phyloP scores from a whole-genome alignment of 2,797 vertebrate species.

The Rousettus madagascariensis region DNA sequence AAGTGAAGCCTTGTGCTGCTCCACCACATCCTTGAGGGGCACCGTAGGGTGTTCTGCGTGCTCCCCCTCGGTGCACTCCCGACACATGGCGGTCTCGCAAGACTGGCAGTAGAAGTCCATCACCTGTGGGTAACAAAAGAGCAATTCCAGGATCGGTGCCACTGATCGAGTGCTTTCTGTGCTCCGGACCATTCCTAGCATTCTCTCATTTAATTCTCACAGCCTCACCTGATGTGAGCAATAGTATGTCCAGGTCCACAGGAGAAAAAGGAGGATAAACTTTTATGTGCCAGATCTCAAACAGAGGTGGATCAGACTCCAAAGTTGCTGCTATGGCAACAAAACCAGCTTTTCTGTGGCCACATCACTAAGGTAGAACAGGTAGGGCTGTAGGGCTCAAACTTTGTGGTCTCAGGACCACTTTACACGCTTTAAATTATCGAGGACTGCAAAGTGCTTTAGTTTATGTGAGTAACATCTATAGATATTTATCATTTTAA shows the following conservation, averaged over 20 bases:
- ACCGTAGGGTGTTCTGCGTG: slow-evolving; percentile 95
- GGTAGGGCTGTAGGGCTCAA: background rate
- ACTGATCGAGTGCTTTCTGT: accelerated
- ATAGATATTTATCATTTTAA: background rate
- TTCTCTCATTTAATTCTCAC: background rate
- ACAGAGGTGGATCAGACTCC: background rate
- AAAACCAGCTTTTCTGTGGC: background rate
- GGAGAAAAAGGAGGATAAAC: background rate
- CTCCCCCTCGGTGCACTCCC: slow-evolving; percentile 95
- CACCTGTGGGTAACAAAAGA: slow-evolving; percentile 84
- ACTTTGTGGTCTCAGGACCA: background rate
- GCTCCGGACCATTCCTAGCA: background rate
- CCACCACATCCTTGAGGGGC: slow-evolving; percentile 95
- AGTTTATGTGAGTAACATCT: background rate
- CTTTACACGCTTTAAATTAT: background rate
- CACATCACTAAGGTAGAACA: background rate
- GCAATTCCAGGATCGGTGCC: background rate
- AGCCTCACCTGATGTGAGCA: background rate
- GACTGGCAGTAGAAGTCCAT: slow-evolving; percentile 99
- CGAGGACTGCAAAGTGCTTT: background rate
- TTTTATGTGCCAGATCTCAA: background rate
- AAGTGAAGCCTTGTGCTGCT: slow-evolving; percentile 96
- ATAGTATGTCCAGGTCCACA: background rate
- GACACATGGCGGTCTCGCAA: slow-evolving; percentile 98
- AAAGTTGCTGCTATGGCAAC: background rate